phyloP scores from a whole-genome alignment of 2,113 vertebrate genomes.

The Hoplias malabaricus region DNA sequence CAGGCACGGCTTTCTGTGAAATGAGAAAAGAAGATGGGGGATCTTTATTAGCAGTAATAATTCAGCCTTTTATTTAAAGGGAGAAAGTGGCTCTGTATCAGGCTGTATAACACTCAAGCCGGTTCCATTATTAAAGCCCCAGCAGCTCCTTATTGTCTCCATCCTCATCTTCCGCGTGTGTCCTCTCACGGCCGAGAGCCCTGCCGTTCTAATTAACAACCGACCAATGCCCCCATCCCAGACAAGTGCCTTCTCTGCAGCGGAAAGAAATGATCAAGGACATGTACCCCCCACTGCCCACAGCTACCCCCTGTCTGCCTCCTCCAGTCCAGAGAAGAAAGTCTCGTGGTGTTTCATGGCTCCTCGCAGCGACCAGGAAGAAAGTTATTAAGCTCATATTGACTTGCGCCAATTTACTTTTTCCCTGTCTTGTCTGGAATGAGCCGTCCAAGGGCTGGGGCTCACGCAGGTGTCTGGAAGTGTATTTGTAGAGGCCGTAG shows the following conservation, averaged over 20 bases:
- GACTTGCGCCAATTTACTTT: slow-evolving; percentile 11
- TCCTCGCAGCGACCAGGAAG: neutral
- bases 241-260: slow-evolving; percentile 14
- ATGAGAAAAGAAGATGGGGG: neutral
- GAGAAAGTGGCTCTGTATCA: neutral
- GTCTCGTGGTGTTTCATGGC: neutral
- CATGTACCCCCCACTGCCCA: slow-evolving; percentile 10
- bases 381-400: slow-evolving; percentile 25
- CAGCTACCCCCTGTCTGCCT: slow-evolving; percentile 10
- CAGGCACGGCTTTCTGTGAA: neutral
- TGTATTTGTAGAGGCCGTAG: slow-evolving; percentile 17
- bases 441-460: neutral
- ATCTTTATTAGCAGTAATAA: slow-evolving; percentile 24
- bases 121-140: slow-evolving; percentile 2
- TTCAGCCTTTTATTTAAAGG: slow-evolving; percentile 14
- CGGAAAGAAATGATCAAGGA: slow-evolving; percentile 40
- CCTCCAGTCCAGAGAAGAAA: slow-evolving; percentile 7
- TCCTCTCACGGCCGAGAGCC: slow-evolving; percentile 39
- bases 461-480: neutral
- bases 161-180: neutral
- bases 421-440: neutral
- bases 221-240: slow-evolving; percentile 7
- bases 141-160: neutral
- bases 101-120: slow-evolving; percentile 8
- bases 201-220: slow-evolving; percentile 50